phyloP scores from a whole-genome alignment of 23 tunicate genomes.

The Trididemnum nubilum region DNA sequence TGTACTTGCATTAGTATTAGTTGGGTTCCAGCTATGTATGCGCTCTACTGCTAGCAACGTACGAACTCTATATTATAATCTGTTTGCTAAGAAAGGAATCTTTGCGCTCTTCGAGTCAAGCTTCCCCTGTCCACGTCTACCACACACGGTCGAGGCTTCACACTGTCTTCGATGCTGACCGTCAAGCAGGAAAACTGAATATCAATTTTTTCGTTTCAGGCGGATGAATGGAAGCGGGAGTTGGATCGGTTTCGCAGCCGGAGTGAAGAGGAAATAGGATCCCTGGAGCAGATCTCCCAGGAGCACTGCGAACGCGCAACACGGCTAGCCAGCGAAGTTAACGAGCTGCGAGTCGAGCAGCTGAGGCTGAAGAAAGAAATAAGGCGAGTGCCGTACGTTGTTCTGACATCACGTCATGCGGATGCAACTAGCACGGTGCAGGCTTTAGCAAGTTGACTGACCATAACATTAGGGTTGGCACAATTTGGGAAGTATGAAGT shows the following conservation, averaged over 20 bases:
- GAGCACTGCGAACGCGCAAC: conserved; percentile 92
- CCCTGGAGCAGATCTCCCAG: conserved; percentile 69
- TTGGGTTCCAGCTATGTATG: too few relatives aligned
- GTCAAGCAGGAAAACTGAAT: not conserved
- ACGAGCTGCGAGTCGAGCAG: conserved; percentile 65
- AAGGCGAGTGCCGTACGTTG: conserved; percentile 44
- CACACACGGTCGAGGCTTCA: too few relatives aligned
- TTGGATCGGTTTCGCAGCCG: conserved; percentile 34
- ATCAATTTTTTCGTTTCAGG: not conserved
- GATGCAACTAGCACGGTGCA: not conserved
- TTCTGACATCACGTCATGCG: too few relatives aligned
- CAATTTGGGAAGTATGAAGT: too few relatives aligned
- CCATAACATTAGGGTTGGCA: too few relatives aligned
- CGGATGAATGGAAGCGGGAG: not conserved
- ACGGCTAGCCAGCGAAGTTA: conserved; percentile 75
- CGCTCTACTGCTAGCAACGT: too few relatives aligned
- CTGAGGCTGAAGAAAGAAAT: conserved; percentile 61
- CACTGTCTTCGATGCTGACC: not conserved
- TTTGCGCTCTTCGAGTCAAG: too few relatives aligned
- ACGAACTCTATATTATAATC: too few relatives aligned
- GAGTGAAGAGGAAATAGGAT: conserved; percentile 52
- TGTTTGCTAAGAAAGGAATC: too few relatives aligned
- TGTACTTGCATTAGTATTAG: too few relatives aligned
- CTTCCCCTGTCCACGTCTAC: too few relatives aligned
- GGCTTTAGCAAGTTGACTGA: too few relatives aligned